These are phyloP conservation scores for Frankliniella fusca DNA, from an alignment of 2,888 invertebrate genomes.

Conservation along the genomic window DNA sequence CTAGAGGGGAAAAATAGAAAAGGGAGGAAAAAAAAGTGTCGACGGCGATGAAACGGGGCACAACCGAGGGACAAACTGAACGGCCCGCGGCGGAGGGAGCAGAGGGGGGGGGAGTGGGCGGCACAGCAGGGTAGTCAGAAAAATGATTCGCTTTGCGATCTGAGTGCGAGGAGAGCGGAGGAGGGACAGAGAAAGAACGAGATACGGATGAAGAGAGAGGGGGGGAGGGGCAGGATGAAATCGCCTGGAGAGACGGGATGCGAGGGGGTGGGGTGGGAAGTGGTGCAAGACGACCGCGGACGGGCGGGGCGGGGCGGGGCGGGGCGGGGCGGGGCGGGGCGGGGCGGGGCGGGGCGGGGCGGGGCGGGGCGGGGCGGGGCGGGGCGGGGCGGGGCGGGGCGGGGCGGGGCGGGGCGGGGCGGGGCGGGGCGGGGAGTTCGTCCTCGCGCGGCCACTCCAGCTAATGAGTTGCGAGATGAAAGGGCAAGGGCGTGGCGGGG, in stretches of 20 bases:
- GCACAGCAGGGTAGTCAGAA: too few species aligned
- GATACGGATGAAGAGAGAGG: not conserved
- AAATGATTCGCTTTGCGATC: too few species aligned
- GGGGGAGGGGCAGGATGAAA: not conserved
- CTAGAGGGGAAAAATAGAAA: too few species aligned
- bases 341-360: not conserved
- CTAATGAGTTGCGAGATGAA: too few species aligned
- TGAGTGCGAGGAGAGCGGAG: not conserved
- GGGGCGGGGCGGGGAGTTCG: not conserved
- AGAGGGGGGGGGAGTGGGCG: not conserved
- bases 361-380: slow-evolving; percentile 1
- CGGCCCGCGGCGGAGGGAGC: not conserved
- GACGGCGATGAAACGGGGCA: not conserved
- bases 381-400: not conserved
- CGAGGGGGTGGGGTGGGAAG: not conserved
- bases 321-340: not conserved
- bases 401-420: slow-evolving; percentile 4
- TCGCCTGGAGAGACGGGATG: not conserved
- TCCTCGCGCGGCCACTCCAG: too few species aligned
- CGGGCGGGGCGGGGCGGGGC: not conserved
- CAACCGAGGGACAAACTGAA: not conserved
- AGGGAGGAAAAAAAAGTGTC: not conserved
- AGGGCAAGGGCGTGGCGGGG: too few species aligned
- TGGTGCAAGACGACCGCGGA: not conserved
- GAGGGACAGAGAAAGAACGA: not conserved